Evolutionary conservation across 1,140 invertebrate species (phyloP).

Genomic region (Mercenaria mercenaria): DNA sequence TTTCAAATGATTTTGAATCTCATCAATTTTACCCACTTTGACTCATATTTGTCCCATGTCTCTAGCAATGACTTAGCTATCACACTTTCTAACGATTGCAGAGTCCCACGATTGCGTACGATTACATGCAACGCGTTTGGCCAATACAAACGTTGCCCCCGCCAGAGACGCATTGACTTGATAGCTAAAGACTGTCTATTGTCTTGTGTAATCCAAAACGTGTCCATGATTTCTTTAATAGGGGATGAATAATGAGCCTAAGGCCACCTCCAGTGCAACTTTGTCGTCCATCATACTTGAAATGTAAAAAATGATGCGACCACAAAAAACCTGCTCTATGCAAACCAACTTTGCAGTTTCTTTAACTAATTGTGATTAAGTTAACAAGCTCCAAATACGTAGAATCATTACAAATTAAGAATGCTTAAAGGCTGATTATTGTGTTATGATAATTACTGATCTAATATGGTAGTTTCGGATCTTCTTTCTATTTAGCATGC

Average conservation of each 20-base stretch:
- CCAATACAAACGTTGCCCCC: conserved; percentile 27
- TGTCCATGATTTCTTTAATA: conserved; percentile 59
- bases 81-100: background rate
- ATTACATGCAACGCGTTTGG: conserved; percentile 32
- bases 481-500: background rate
- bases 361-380: conserved; percentile 17
- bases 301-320: conserved; percentile 27
- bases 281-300: conserved; percentile 58
- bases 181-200: conserved; percentile 41
- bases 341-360: conserved; percentile 20
- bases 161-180: conserved; percentile 9
- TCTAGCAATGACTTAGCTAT: background rate
- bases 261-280: conserved; percentile 28
- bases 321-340: conserved; percentile 59
- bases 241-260: conserved; percentile 64
- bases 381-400: background rate
- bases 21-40: conserved; percentile 57
- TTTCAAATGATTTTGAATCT: conserved; percentile 42
- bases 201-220: conserved; percentile 66
- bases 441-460: background rate
- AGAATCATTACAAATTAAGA: conserved; percentile 5
- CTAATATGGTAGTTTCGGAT: background rate
- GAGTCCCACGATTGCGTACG: conserved; percentile 26
- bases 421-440: background rate
- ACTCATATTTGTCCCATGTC: conserved; percentile 19